phyloP scores from a whole-genome alignment of 2,888 invertebrate genomes.

The Pyrrhosoma nymphula region DNA sequence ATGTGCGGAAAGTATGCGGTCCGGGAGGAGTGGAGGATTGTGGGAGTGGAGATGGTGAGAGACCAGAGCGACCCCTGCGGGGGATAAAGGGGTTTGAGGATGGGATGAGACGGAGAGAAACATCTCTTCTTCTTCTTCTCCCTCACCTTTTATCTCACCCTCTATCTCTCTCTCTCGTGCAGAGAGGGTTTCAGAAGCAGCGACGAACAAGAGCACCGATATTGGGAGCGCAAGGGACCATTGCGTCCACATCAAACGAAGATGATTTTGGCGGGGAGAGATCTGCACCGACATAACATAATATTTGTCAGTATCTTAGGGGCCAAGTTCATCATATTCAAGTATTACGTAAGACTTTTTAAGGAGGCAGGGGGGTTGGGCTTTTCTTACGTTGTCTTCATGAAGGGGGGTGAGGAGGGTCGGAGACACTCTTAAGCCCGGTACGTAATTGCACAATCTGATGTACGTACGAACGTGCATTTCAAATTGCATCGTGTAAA shows the following conservation, averaged over 20 bases:
- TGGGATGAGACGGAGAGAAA: background rate
- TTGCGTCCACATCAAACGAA: background rate
- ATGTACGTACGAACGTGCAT: too few species aligned
- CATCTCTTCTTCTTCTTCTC: background rate
- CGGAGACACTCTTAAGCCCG: too few species aligned
- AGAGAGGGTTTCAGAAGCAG: background rate
- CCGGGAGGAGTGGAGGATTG: background rate
- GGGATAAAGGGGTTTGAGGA: background rate
- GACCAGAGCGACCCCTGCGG: background rate
- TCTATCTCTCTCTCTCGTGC: background rate
- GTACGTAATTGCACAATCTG: too few species aligned
- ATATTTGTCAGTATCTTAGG: background rate
- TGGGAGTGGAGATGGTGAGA: background rate
- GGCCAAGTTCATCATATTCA: too few species aligned
- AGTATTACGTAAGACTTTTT: too few species aligned
- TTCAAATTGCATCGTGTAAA: too few species aligned
- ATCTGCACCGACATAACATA: background rate
- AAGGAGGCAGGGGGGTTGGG: too few species aligned
- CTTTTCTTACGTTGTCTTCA: too few species aligned
- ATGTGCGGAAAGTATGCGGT: conserved; percentile 32
- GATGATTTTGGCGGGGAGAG: background rate
- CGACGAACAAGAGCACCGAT: background rate
- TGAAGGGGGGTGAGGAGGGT: too few species aligned
- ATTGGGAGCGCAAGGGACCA: background rate
- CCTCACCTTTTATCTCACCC: background rate